phyloP scores from a whole-genome alignment of 2,113 vertebrate species.

The Spea multiplicata region DNA sequence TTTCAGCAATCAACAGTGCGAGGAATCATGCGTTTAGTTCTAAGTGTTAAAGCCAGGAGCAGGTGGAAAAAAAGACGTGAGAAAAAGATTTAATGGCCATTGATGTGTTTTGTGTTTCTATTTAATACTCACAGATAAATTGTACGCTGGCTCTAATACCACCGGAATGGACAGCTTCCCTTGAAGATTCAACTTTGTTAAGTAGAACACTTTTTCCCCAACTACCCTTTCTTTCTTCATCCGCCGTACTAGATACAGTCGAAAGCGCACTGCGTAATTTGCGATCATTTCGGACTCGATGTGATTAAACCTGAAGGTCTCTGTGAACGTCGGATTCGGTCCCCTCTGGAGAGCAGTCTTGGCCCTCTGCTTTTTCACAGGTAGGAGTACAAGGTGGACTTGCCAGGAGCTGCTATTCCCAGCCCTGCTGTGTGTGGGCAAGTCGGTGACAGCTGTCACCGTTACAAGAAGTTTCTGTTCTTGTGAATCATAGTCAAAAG shows the following conservation, averaged over 20 bases:
- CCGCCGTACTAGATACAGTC: conserved; percentile 88
- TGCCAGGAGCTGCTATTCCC: conserved; percentile 91
- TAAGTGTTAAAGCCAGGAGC: too few relatives aligned
- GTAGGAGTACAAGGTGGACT: conserved; percentile 94
- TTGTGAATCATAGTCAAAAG: conserved; percentile 89
- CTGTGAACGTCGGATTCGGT: conserved; percentile 88
- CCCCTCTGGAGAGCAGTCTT: conserved; percentile 90
- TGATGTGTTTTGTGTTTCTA: too few relatives aligned
- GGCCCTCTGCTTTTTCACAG: conserved; percentile 92
- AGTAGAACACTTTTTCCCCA: conserved; percentile 95
- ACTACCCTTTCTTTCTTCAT: conserved; percentile 96
- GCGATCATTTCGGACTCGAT: conserved; percentile 95
- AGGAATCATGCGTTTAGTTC: too few relatives aligned
- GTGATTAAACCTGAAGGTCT: conserved; percentile 92
- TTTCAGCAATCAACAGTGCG: too few relatives aligned
- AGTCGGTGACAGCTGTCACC: conserved; percentile 89
- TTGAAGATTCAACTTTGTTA: conserved; percentile 97
- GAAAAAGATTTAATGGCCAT: too few relatives aligned
- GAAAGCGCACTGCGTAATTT: conserved; percentile 92
- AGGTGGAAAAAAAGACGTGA: too few relatives aligned
- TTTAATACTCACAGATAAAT: conserved; percentile 79
- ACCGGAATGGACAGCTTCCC: conserved; percentile 93
- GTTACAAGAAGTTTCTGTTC: conserved; percentile 90
- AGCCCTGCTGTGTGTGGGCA: conserved; percentile 81
- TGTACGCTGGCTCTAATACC: conserved; percentile 88